Evolutionary conservation across 2,113 vertebrate genomes (phyloP).

Genomic region (Chamaea fasciata): DNA sequence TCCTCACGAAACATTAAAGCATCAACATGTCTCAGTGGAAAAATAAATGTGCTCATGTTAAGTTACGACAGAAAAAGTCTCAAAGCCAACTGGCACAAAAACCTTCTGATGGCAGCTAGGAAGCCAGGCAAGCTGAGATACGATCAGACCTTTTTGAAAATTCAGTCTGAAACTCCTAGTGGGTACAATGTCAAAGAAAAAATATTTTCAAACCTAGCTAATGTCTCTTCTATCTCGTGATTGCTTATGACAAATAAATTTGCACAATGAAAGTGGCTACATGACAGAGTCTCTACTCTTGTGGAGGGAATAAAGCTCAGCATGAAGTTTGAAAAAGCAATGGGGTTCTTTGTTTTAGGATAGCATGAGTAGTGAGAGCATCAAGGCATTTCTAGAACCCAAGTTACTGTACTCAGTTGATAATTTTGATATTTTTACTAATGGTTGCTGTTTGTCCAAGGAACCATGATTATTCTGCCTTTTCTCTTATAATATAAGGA

Average conservation of each 20-base stretch:
- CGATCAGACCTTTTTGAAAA: background rate
- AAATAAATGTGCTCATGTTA: background rate
- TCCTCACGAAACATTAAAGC: background rate
- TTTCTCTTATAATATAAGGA: background rate
- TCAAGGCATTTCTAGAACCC: background rate
- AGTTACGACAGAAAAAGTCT: background rate
- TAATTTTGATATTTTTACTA: background rate
- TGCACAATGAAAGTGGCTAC: background rate
- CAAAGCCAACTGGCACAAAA: slow-evolving; percentile 20
- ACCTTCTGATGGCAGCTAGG: background rate
- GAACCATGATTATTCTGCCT: background rate
- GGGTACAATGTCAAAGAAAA: background rate
- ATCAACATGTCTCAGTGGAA: background rate
- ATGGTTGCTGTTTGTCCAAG: background rate
- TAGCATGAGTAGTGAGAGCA: background rate
- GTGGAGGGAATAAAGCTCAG: background rate
- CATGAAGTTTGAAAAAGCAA: background rate
- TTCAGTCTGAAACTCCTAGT: background rate
- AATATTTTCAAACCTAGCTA: slow-evolving; percentile 43
- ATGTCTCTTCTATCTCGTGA: slow-evolving; percentile 7
- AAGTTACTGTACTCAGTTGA: background rate
- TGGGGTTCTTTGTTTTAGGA: background rate
- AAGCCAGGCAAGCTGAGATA: slow-evolving; percentile 7
- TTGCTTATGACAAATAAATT: background rate
- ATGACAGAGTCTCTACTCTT: background rate